Evolutionary conservation across 2,113 vertebrate genomes (phyloP).

Genomic region (Tragulus kanchil): DNA sequence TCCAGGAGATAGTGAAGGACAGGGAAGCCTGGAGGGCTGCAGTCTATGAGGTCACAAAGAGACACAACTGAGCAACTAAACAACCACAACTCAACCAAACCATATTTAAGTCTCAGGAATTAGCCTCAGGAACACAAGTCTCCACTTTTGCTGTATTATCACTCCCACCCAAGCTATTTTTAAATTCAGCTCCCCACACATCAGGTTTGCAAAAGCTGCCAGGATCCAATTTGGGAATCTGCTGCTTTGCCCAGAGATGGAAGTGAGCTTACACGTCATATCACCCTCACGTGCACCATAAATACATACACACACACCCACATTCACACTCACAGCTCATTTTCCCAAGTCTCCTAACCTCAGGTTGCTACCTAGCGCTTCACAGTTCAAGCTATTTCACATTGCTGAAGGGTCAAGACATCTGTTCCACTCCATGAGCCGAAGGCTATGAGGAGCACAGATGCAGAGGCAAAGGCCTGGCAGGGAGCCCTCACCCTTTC

Average conservation of each 20-base stretch:
- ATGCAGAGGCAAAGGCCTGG: rapidly evolving
- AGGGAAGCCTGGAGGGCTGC: no score
- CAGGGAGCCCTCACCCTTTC: no score
- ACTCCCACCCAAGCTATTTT: background rate
- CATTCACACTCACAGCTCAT: no score
- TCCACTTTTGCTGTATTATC: background rate
- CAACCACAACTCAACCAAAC: background rate
- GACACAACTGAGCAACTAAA: no score
- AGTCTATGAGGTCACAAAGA: no score
- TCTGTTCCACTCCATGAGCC: no score
- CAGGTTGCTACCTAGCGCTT: background rate
- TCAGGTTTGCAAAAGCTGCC: background rate
- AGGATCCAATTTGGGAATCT: background rate
- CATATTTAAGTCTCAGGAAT: background rate
- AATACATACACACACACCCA: background rate
- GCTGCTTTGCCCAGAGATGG: background rate
- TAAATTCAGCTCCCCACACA: background rate
- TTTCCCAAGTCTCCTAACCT: background rate
- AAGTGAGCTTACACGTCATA: background rate
- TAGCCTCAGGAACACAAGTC: background rate
- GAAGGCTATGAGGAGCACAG: no score
- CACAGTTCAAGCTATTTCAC: background rate
- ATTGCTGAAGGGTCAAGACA: rapidly evolving
- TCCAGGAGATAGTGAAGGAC: no score
- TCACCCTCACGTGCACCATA: no score